phyloP scores from a whole-genome alignment of 2,888 invertebrate species.

The Pollenia angustigena region DNA sequence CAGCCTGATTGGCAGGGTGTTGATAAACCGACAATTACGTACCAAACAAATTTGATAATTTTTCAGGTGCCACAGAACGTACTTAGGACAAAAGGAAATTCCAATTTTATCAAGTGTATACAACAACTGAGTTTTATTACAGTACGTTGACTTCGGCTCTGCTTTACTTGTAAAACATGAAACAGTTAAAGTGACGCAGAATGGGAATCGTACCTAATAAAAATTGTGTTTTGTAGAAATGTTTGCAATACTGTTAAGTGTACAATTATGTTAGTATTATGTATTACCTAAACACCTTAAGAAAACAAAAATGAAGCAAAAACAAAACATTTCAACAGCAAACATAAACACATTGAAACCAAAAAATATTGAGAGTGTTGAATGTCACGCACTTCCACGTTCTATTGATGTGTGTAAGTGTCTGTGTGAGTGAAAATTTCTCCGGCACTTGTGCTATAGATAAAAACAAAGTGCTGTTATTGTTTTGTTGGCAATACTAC shows the following conservation, averaged over 20 bases:
- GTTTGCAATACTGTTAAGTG: conserved; percentile 28
- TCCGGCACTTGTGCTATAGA: neutral
- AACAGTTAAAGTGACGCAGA: neutral
- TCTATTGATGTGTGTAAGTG: neutral
- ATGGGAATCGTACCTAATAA: neutral
- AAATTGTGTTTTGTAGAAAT: conserved; percentile 10
- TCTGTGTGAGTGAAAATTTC: neutral
- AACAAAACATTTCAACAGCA: conserved; percentile 7
- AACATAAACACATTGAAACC: neutral
- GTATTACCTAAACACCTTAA: conserved; percentile 32
- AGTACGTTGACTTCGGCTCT: neutral
- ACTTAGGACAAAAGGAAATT: conserved; percentile 53
- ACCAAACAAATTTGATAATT: conserved; percentile 34
- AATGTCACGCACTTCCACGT: conserved; percentile 31
- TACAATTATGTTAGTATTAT: conserved; percentile 12
- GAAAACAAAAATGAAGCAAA: neutral
- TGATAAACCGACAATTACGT: conserved; percentile 23
- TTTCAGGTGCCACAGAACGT: conserved; percentile 47
- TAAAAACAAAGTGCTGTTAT: neutral
- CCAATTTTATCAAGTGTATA: conserved; percentile 54
- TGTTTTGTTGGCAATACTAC: conserved; percentile 21
- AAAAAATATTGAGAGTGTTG: neutral
- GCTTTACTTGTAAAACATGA: neutral
- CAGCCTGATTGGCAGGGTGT: conserved; percentile 21
- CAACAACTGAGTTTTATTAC: neutral